phyloP scores from a whole-genome alignment of 2,888 invertebrate species.

The Nephrotoma appendiculata region DNA sequence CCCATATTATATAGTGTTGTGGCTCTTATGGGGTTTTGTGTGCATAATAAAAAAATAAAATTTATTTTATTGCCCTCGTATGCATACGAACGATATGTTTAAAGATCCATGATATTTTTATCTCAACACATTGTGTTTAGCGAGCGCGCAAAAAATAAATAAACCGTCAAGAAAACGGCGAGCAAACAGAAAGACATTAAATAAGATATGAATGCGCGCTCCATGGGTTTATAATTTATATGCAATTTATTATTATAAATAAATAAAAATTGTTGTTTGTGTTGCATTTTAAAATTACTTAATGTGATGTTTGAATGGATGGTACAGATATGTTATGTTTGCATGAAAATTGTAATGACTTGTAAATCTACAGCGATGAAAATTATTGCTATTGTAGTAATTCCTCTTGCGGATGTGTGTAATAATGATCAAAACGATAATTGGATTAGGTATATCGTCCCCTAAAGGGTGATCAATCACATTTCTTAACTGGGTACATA shows the following conservation, averaged over 20 bases:
- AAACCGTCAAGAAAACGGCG: background rate
- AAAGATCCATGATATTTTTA: background rate
- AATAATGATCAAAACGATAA: background rate
- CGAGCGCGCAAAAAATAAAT: background rate
- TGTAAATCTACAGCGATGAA: background rate
- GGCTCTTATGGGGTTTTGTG: background rate
- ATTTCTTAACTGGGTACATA: no score
- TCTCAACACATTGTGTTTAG: background rate
- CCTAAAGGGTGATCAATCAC: background rate
- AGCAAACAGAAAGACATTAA: background rate
- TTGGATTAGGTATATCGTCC: background rate
- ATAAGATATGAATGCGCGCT: background rate
- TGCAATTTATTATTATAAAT: background rate
- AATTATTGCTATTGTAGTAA: background rate
- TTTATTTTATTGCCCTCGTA: background rate
- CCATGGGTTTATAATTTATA: background rate
- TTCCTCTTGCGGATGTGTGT: no score
- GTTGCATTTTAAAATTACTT: background rate
- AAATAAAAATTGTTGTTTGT: background rate
- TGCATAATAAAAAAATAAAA: background rate
- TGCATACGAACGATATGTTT: background rate
- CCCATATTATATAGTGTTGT: background rate
- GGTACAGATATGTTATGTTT: background rate
- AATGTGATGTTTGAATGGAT: background rate
- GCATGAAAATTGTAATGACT: background rate